A percentile compares a stretch with the other conserved stretches of the same genome.
phyloP scores from a whole-genome alignment of 2,888 invertebrate species.

The Drosophila atripex region DNA sequence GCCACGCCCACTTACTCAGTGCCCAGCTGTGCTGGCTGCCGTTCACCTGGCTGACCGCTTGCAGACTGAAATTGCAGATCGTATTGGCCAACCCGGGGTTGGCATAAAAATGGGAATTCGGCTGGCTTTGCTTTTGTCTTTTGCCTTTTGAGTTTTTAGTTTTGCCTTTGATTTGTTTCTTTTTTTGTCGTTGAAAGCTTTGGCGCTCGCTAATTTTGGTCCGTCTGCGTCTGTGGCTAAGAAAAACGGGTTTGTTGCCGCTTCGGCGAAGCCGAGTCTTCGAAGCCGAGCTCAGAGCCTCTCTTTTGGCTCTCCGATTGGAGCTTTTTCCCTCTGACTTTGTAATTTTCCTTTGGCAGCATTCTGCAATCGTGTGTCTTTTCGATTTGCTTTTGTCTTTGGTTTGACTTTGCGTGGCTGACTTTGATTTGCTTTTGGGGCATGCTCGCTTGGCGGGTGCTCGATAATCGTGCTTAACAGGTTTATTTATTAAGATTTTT shows the following conservation, averaged over 20 bases:
- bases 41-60: conserved; percentile 83
- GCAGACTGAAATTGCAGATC: conserved; percentile 82
- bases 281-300: conserved; percentile 11
- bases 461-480: conserved; percentile 58
- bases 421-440: conserved; percentile 32
- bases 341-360: conserved; percentile 55
- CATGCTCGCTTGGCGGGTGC: conserved; percentile 22
- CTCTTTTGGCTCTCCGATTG: conserved; percentile 7
- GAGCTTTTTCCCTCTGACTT: conserved; percentile 54
- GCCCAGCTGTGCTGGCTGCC: conserved; percentile 66
- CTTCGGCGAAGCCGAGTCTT: conserved; percentile 54
- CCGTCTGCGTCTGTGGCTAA: conserved; percentile 40
- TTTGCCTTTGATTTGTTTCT: conserved; percentile 8
- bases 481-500: conserved; percentile 63
- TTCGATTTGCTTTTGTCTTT: conserved; percentile 23
- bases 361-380: conserved; percentile 60
- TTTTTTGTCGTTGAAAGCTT: conserved; percentile 42
- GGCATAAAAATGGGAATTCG: conserved; percentile 66
- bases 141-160: conserved; percentile 44
- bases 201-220: conserved; percentile 71
- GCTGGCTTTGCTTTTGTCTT: conserved; percentile 36
- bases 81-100: conserved; percentile 80
- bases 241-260: conserved; percentile 67
- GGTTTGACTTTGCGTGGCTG: conserved; percentile 4
- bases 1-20: conserved; percentile 48